Evolutionary conservation across 2,888 invertebrate species (phyloP).

Genomic region (Caenorhabditis sulstoni): DNA sequence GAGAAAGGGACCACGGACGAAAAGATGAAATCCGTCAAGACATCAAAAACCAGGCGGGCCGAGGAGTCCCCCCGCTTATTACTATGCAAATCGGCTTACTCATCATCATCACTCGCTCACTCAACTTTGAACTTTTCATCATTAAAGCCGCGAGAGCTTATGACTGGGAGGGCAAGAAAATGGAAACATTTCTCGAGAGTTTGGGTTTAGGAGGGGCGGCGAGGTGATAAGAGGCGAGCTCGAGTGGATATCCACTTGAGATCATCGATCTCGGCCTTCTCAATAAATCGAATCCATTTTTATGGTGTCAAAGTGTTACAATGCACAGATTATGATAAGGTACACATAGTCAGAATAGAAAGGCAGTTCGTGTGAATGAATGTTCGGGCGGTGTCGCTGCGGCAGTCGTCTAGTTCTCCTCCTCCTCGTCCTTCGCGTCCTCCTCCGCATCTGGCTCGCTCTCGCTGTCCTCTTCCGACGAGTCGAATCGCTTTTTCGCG

Average conservation of each 20-base stretch:
- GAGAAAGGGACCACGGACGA: constrained; percentile 32
- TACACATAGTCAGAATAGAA: constrained; percentile 36
- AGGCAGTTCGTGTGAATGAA: constrained; percentile 30
- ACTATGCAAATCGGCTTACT: constrained; percentile 56
- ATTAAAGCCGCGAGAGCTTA: constrained; percentile 1
- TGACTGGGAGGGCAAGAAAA: constrained; percentile 5
- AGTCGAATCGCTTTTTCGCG: constrained; percentile 71
- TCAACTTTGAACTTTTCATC: constrained; percentile 50
- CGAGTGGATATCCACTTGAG: constrained; percentile 46
- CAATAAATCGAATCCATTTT: constrained; percentile 1
- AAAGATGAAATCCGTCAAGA: constrained; percentile 47
- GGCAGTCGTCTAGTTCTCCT: constrained; percentile 17
- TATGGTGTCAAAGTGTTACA: constrained; percentile 12
- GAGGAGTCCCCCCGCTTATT: constrained; percentile 29
- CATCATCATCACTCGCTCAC: constrained; percentile 31
- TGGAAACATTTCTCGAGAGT: constrained; percentile 19
- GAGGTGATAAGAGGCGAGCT: constrained; percentile 42
- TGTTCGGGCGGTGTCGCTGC: not conserved
- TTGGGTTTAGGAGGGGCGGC: constrained; percentile 18
- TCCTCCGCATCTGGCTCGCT: constrained; percentile 64
- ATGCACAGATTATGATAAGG: constrained; percentile 11
- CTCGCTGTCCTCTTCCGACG: constrained; percentile 71
- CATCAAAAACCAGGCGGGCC: constrained; percentile 43
- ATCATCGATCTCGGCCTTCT: not conserved
- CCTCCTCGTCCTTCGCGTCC: constrained; percentile 48